Conservation (phyloP, 2,888 invertebrate species). For the Dichetophora obliterata region DNA sequence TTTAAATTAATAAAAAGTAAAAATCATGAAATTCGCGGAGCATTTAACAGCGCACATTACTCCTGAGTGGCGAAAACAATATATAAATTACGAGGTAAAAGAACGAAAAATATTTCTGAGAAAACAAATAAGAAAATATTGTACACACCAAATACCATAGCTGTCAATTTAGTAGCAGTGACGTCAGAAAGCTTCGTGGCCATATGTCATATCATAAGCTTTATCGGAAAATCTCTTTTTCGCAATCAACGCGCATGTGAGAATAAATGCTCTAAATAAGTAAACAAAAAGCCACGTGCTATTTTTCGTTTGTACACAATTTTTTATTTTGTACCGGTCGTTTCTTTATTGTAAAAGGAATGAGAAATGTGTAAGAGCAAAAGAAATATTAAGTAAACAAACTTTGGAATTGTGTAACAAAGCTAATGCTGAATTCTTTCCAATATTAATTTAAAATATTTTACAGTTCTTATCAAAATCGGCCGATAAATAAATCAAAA, state of each 20-base stretch:
- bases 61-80: slow-evolving; percentile 94
- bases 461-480: no score
- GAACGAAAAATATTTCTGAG: not conserved
- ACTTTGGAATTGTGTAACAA: no score
- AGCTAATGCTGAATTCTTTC: no score
- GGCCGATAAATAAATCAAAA: no score
- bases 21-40: slow-evolving; percentile 89
- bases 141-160: slow-evolving; percentile 48
- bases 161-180: slow-evolving; percentile 48
- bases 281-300: slow-evolving; percentile 26
- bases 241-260: slow-evolving; percentile 51
- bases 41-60: slow-evolving; percentile 90
- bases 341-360: not conserved
- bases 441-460: no score
- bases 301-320: slow-evolving; percentile 39
- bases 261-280: slow-evolving; percentile 8
- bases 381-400: no score
- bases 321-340: not conserved
- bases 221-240: slow-evolving; percentile 37
- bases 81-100: slow-evolving; percentile 79
- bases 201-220: slow-evolving; percentile 56
- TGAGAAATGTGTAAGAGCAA: not conserved
- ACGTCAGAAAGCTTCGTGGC: slow-evolving; percentile 52
- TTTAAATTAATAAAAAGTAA: not conserved
- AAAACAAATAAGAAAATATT: slow-evolving; percentile 50